Base-by-base conservation (phyloP, 2,113 vertebrate genomes). In the Centropristis striata region DNA sequence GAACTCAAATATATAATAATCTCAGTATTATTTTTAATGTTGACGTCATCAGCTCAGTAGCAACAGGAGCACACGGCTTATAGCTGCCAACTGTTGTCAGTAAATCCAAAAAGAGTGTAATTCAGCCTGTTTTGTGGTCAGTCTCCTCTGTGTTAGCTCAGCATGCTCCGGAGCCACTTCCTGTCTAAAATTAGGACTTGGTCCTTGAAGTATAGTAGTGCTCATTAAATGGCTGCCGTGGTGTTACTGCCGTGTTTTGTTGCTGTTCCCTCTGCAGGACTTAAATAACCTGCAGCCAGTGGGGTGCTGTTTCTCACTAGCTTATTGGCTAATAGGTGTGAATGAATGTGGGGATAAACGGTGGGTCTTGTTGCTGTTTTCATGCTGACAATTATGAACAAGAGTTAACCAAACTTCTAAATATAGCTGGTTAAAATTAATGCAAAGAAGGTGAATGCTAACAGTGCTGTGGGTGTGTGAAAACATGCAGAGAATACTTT, bases 271-370 rank as follows among this genome's bases (percentile, higher is more conserved):
- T 75, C 84, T 46, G 57, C 80, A 76, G 73, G 75, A 81, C 76
- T 78, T 76, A 82, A 85, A 92, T 86, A 89, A 89, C 83, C 75
- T 71, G 59, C 47, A 72, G 72, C 44, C 83, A 14, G 79, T 8
- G 53, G 78, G 85, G 72, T 18, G 78, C 80, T 67, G 75, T 78
- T 92, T 87, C 87, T 88, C 79, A 86, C 75, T 5, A 15, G 44
- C 77, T 74, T 51, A 86, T 85, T 88, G 86, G 80, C 51, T 89
- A 86, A 90, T 86, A 80, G 78, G 90, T 90, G 88, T 88, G 85
- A 89, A 88, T 84, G 74, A 81, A 78, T 65, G 75, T 59, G 78
- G 71, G 74, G 72, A 73, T 86, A 74, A 85, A 69, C 46, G 25
- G 66, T 28, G 54, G 50, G 46, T 41, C 67, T 76, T 68, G 80